Percentiles rank a stretch among this genome's conserved stretches.
These are phyloP conservation scores for Haemorhous mexicanus DNA, from an alignment of 2,113 vertebrate species.

Conservation along the genomic window DNA sequence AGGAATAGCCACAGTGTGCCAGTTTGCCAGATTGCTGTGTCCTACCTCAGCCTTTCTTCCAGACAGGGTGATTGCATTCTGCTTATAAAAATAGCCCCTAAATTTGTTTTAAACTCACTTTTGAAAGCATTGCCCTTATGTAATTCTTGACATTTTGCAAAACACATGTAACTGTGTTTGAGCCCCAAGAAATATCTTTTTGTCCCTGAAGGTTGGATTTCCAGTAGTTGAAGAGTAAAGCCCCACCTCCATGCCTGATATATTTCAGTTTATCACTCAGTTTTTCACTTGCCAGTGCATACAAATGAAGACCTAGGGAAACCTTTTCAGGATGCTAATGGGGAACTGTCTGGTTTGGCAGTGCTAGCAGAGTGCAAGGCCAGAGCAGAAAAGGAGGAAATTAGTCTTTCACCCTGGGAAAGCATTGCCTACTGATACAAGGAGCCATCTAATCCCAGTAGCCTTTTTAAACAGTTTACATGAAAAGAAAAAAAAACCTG, in stretches of 20 bases:
- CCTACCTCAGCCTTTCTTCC: neutral
- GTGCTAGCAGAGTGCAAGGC: neutral
- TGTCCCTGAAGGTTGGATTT: neutral
- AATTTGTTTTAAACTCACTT: neutral
- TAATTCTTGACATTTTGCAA: neutral
- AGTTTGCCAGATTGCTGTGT: neutral
- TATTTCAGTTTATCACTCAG: neutral
- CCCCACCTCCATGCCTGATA: neutral
- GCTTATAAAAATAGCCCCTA: neutral
- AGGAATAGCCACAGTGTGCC: neutral
- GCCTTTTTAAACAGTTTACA: constrained; percentile 31
- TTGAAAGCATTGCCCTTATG: neutral
- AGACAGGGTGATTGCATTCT: neutral
- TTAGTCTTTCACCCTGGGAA: constrained; percentile 34
- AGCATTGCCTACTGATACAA: neutral
- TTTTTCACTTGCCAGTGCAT: neutral
- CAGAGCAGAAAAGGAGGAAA: constrained; percentile 29
- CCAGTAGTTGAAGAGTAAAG: neutral
- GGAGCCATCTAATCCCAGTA: constrained; percentile 22
- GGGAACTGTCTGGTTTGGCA: rapidly evolving
- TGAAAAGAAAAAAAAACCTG: neutral
- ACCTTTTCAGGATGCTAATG: neutral
- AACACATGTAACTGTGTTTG: neutral
- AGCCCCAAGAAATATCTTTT: neutral
- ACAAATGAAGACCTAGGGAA: neutral